Evolutionary conservation across 2,888 invertebrate genomes (phyloP), one percentile per base, ranked within the genome.

Genomic region (Cerastoderma edule): DNA sequence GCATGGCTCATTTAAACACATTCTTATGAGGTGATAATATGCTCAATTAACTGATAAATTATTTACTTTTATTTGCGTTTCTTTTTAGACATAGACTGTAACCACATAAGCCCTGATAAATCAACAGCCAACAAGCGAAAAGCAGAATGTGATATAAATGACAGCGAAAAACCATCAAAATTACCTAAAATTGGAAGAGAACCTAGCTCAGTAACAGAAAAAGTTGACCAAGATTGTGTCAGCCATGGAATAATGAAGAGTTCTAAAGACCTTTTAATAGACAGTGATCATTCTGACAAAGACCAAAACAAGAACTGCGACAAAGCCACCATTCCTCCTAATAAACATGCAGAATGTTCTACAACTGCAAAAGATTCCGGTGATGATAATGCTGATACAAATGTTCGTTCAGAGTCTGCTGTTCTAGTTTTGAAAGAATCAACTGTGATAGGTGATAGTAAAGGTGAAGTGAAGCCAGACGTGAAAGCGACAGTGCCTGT

Each of bases 21-120:
- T n/a, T n/a, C n/a, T n/a, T n/a, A n/a, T n/a, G n/a, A n/a, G n/a
- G n/a, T n/a, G n/a, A n/a, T n/a, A n/a, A n/a, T n/a, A n/a, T n/a
- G n/a, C n/a, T n/a, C n/a, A n/a, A n/a, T n/a, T n/a, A n/a, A n/a
- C n/a, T n/a, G n/a, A n/a, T n/a, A n/a, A n/a, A n/a, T n/a, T n/a
- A n/a, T n/a, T n/a, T n/a, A n/a, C n/a, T n/a, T n/a, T n/a, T n/a
- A n/a, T n/a, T n/a, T n/a, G n/a, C n/a, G n/a, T 24, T 57, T 8
- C 1, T 4, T 75, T 76, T 39, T 63, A 80, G 79, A 78, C 33
- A 44, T 75, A 50, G 80, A 73, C 22, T 70, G 78, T 39, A 83
- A 82, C 46, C 48, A 78, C 33, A 32, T 80, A 24, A 68, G 66
- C 64, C 69, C 76, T 35, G 83, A 74, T 13, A 63, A 65, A 67